phyloP scores from a whole-genome alignment of 1,140 invertebrate species.

The Plectrocnemia conspersa region DNA sequence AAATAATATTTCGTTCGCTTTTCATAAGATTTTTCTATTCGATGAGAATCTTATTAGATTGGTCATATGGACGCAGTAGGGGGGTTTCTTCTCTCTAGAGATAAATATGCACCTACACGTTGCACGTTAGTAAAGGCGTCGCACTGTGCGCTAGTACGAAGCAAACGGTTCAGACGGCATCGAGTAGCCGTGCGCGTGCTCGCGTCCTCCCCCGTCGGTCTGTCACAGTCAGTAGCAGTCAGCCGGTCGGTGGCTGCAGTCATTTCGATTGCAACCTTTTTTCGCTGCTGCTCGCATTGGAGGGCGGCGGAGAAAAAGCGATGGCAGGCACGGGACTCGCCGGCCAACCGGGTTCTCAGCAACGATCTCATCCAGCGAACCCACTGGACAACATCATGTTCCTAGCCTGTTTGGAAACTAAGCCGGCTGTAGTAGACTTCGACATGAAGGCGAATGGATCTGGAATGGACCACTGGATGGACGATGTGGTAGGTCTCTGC shows the following conservation, averaged over 20 bases:
- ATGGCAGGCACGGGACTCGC: background rate
- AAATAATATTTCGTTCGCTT: too few species aligned
- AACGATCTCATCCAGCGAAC: background rate
- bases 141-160: background rate
- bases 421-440: conserved; percentile 25
- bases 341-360: background rate
- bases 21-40: too few species aligned
- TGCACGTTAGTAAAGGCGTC: too few species aligned
- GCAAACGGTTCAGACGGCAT: conserved; percentile 8
- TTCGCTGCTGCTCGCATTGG: too few species aligned
- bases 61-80: too few species aligned
- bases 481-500: conserved; percentile 26
- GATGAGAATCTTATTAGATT: too few species aligned
- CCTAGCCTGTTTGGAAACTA: conserved; percentile 1
- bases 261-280: background rate
- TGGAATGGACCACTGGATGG: conserved; percentile 32
- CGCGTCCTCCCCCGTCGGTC: background rate
- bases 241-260: background rate
- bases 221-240: background rate
- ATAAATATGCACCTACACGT: too few species aligned
- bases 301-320: background rate
- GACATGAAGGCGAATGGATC: conserved; percentile 16
- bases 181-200: background rate
- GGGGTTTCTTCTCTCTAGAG: too few species aligned
- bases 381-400: conserved; percentile 17